Evolutionary conservation across 2,113 vertebrate genomes (phyloP).

Genomic region (Tretioscincus oriximinensis): DNA sequence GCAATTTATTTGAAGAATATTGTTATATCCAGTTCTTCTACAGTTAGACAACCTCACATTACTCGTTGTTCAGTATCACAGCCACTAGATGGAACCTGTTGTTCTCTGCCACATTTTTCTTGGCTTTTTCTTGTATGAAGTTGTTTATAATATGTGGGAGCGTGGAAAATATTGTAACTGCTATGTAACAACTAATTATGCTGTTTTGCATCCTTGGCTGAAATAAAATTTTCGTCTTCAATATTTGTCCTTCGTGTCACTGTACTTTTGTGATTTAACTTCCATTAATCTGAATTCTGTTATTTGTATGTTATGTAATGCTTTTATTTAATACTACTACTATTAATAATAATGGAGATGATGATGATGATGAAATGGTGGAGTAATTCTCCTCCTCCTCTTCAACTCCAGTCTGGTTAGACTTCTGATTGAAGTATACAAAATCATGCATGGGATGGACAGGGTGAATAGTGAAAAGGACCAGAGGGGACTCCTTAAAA

Average conservation of each 20-base stretch:
- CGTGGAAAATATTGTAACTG: too few species aligned
- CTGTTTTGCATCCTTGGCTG: too few species aligned
- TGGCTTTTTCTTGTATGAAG: neutral
- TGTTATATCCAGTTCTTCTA: neutral
- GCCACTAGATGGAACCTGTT: conserved; percentile 17
- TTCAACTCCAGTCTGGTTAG: too few species aligned
- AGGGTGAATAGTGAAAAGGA: too few species aligned
- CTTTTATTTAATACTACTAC: neutral
- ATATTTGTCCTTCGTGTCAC: neutral
- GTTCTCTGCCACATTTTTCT: neutral
- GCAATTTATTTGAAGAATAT: neutral
- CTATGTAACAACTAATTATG: too few species aligned
- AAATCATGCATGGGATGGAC: too few species aligned
- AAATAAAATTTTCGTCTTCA: too few species aligned
- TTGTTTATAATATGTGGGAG: neutral
- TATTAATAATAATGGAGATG: too few species aligned
- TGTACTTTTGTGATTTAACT: neutral
- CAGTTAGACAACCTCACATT: neutral
- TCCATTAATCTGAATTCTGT: neutral
- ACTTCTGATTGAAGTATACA: too few species aligned
- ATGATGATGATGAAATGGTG: too few species aligned
- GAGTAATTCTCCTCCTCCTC: too few species aligned
- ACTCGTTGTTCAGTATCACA: neutral
- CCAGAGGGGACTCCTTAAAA: too few species aligned
- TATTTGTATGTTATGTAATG: neutral